A percentile compares a stretch with the other conserved stretches of the same genome.
Conservation (phyloP, 2,113 vertebrate species). For the Apodemus speciosus region DNA sequence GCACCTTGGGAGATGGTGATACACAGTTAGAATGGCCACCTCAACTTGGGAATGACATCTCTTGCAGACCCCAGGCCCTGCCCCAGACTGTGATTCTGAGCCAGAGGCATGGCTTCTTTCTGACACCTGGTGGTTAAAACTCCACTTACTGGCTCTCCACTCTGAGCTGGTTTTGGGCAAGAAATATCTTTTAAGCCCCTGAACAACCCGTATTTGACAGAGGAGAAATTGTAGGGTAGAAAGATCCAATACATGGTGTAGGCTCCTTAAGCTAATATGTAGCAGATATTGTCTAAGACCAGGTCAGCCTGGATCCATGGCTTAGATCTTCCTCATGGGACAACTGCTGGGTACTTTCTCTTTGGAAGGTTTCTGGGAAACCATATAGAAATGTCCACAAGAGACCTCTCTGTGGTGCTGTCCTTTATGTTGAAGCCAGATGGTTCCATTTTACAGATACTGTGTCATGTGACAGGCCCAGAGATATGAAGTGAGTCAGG, state of each 20-base stretch:
- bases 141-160: background rate
- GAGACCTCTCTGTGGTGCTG: background rate
- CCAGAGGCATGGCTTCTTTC: rapidly evolving
- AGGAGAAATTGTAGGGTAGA: background rate
- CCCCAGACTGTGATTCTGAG: background rate
- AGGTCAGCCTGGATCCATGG: background rate
- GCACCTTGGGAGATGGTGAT: background rate
- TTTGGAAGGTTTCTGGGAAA: background rate
- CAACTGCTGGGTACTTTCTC: background rate
- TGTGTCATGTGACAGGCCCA: rapidly evolving
- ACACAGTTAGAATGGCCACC: background rate
- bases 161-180: background rate
- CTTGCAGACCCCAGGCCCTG: background rate
- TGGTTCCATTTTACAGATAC: rapidly evolving
- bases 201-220: background rate
- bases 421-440: background rate
- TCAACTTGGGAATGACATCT: background rate
- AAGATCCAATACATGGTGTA: rapidly evolving
- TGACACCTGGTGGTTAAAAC: background rate
- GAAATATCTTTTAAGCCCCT: too few relatives aligned
- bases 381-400: rapidly evolving
- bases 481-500: background rate
- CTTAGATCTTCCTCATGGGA: background rate
- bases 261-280: too few relatives aligned
- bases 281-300: background rate